phyloP scores from a whole-genome alignment of 2,888 invertebrate genomes.

The Chrysodeixis includens region DNA sequence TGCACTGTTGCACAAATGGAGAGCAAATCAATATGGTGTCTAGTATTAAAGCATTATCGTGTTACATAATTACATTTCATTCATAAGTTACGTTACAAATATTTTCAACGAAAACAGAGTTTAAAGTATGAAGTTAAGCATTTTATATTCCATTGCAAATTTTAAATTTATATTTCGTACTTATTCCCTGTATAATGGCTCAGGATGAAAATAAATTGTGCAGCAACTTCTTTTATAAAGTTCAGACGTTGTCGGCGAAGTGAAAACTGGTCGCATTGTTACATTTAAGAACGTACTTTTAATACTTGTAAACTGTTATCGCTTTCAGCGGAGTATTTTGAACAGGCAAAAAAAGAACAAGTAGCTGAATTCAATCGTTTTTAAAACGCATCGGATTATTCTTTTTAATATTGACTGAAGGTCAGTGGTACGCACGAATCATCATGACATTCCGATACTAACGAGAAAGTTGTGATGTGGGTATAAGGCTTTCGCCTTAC shows the following conservation, averaged over 20 bases:
- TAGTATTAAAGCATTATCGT: too few relatives aligned
- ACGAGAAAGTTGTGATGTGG: too few relatives aligned
- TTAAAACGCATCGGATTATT: background rate
- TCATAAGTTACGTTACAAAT: too few relatives aligned
- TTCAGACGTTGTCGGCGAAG: slow-evolving; percentile 2
- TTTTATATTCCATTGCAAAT: background rate
- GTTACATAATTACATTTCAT: too few relatives aligned
- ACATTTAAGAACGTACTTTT: background rate
- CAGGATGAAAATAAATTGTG: slow-evolving; percentile 2
- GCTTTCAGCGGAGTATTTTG: background rate
- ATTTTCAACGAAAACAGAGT: too few relatives aligned
- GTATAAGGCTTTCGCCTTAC: too few relatives aligned
- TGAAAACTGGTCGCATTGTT: background rate
- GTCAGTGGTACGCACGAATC: too few relatives aligned
- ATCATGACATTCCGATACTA: too few relatives aligned
- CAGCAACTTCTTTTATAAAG: slow-evolving; percentile 1
- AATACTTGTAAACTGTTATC: slow-evolving; percentile 4
- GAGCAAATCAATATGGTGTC: too few relatives aligned
- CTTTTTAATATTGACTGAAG: too few relatives aligned
- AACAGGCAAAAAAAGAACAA: background rate
- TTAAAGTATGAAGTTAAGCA: background rate
- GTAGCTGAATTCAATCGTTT: background rate
- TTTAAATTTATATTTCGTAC: background rate
- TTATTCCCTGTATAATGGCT: background rate
- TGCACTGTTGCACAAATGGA: too few relatives aligned